phyloP scores from a whole-genome alignment of 2,797 vertebrate genomes.

The Bradypus variegatus region DNA sequence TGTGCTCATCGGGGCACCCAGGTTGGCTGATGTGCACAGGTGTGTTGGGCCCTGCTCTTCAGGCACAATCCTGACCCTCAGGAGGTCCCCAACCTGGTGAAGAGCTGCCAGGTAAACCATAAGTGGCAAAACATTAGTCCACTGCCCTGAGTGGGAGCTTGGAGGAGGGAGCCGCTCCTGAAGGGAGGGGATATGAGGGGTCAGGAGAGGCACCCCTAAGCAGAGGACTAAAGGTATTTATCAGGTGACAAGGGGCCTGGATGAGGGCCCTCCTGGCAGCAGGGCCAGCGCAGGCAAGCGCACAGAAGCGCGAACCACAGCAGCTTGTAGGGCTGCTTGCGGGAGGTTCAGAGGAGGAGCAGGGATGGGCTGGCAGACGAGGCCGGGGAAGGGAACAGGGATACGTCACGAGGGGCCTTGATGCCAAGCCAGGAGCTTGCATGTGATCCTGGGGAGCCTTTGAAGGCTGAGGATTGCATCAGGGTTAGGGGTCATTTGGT shows the following conservation, averaged over 20 bases:
- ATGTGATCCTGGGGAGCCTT: not conserved
- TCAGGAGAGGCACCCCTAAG: not conserved
- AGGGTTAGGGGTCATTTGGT: fast-evolving
- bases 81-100: not conserved
- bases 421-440: not conserved
- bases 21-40: not conserved
- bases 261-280: not conserved
- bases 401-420: fast-evolving
- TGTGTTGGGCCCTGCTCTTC: not conserved
- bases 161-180: not conserved
- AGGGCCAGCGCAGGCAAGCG: not conserved
- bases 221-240: not conserved
- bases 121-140: not conserved
- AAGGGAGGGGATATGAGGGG: not conserved
- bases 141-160: fast-evolving
- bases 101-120: no score
- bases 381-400: not conserved
- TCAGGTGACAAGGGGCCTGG: not conserved
- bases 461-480: not conserved
- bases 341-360: not conserved
- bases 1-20: fast-evolving
- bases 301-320: not conserved
- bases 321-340: fast-evolving
- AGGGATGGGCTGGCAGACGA: not conserved
- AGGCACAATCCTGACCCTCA: fast-evolving